A percentile compares a stretch with the other conserved stretches of the same genome.
Evolutionary conservation across 2,888 invertebrate species (phyloP).

Genomic region (Nemurella pictetii): DNA sequence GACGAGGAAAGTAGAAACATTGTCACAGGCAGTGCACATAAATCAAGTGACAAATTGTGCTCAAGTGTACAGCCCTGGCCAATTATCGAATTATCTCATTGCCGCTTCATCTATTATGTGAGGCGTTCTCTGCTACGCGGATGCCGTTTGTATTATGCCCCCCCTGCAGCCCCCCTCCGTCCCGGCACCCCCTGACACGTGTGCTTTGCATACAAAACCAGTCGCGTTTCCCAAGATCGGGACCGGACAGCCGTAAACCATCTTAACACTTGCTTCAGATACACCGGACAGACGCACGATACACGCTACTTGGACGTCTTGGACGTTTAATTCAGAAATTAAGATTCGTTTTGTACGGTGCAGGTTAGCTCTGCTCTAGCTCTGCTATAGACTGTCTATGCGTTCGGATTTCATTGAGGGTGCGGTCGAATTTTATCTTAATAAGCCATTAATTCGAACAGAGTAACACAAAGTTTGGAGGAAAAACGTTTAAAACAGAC

Average conservation of each 20-base stretch:
- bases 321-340: not conserved
- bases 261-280: not conserved
- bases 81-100: not conserved
- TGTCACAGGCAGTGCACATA: not conserved
- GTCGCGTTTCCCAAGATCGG: not conserved
- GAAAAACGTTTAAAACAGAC: slow-evolving; percentile 7
- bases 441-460: slow-evolving; percentile 2
- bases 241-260: not conserved
- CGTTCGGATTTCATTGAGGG: not conserved
- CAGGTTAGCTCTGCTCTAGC: not conserved
- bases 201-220: not conserved
- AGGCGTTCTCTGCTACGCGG: not conserved
- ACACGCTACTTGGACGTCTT: not conserved
- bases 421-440: slow-evolving; percentile 8
- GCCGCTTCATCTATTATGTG: too few relatives aligned
- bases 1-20: not conserved
- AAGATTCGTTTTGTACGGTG: not conserved
- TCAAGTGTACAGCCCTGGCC: not conserved
- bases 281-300: not conserved
- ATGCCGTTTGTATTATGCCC: not conserved
- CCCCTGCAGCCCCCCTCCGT: not conserved
- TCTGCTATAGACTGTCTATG: too few relatives aligned
- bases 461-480: not conserved
- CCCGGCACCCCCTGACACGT: not conserved
- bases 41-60: not conserved